Conservation (phyloP, 1,140 invertebrate species). For the Drosophila takahashii region DNA sequence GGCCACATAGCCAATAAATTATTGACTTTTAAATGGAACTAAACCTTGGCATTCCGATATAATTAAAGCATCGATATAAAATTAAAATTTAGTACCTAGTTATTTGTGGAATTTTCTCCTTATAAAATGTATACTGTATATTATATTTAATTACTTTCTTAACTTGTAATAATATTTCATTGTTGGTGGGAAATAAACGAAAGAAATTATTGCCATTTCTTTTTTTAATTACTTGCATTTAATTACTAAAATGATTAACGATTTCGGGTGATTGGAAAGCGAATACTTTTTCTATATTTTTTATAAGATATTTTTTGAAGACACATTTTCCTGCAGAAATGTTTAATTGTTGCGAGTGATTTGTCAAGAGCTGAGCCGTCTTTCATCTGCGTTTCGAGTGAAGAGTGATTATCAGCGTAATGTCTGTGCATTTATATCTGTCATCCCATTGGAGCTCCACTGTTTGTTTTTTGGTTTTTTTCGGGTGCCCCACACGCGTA, state of each 20-base stretch:
- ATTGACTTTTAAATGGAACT: slow-evolving; percentile 4
- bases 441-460: slow-evolving; percentile 3
- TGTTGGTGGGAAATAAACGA: background rate
- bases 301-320: background rate
- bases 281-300: background rate
- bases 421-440: slow-evolving; percentile 32
- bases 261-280: slow-evolving; percentile 6
- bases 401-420: slow-evolving; percentile 23
- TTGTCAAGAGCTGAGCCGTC: slow-evolving; percentile 25
- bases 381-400: slow-evolving; percentile 2
- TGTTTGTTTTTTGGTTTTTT: slow-evolving; percentile 5
- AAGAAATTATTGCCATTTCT: too few species aligned
- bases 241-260: slow-evolving; percentile 1
- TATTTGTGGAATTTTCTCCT: background rate
- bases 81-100: background rate
- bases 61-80: background rate
- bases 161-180: background rate
- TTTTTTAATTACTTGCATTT: slow-evolving; percentile 4
- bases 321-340: slow-evolving; percentile 15
- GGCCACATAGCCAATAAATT: background rate
- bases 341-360: slow-evolving; percentile 22
- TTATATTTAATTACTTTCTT: background rate
- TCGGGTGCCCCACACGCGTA: background rate
- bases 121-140: background rate
- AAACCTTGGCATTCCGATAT: background rate